Conservation (phyloP, 2,888 invertebrate species). For the Cryptocheilus praepositus region DNA sequence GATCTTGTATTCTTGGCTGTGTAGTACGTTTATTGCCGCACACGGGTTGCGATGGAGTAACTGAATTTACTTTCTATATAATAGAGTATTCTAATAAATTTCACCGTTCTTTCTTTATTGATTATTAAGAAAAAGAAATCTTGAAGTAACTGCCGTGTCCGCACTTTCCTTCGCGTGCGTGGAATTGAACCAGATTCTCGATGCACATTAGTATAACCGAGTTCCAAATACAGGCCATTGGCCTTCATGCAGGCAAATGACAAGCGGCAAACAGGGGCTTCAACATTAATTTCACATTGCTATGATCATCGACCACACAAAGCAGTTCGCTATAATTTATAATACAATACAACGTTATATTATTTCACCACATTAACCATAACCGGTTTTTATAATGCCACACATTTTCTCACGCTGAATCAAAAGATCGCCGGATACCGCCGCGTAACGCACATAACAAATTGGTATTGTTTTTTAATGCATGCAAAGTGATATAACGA, state of each 20-base stretch:
- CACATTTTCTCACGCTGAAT: background rate
- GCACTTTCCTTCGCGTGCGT: constrained; percentile 32
- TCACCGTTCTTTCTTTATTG: too few relatives aligned
- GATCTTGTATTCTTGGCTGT: too few relatives aligned
- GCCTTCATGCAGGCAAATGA: constrained; percentile 35
- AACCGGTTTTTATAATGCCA: too few relatives aligned
- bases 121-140: too few relatives aligned
- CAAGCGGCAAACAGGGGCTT: constrained; percentile 1
- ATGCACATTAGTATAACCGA: constrained; percentile 42
- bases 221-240: constrained; percentile 44
- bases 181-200: constrained; percentile 24
- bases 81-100: too few relatives aligned
- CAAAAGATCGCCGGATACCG: too few relatives aligned
- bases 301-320: background rate
- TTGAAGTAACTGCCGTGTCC: constrained; percentile 2
- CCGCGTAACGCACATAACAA: too few relatives aligned
- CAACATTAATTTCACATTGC: background rate
- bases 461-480: too few relatives aligned
- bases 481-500: too few relatives aligned
- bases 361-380: too few relatives aligned
- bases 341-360: too few relatives aligned
- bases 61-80: background rate
- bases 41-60: background rate
- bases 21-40: too few relatives aligned
- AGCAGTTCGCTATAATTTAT: background rate